Conservation (phyloP, 2,113 vertebrate species). For the Halichoeres trimaculatus region DNA sequence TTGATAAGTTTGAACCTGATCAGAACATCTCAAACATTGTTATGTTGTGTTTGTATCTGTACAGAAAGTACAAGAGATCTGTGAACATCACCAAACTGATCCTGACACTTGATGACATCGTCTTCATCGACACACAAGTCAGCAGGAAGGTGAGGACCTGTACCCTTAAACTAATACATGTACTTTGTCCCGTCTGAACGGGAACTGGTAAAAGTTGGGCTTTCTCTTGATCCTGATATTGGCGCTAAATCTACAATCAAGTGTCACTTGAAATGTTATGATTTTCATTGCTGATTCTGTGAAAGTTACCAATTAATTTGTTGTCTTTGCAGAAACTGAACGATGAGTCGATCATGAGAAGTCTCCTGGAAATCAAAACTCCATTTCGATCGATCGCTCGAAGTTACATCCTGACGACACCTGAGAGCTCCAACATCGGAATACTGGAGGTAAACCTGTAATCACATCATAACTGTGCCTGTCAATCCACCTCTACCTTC, state of each 20-base stretch:
- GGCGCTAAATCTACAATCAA: too few species aligned
- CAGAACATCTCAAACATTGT: too few species aligned
- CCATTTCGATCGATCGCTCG: constrained; percentile 57
- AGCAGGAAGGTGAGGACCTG: constrained; percentile 65
- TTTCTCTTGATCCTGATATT: too few species aligned
- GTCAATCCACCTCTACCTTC: background rate
- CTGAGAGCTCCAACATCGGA: constrained; percentile 75
- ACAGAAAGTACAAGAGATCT: constrained; percentile 79
- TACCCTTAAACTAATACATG: too few species aligned
- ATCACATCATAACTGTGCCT: too few species aligned
- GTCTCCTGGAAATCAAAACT: constrained; percentile 74
- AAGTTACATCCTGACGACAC: constrained; percentile 72
- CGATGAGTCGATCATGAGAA: constrained; percentile 73
- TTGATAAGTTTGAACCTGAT: too few species aligned
- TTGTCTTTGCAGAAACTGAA: constrained; percentile 67
- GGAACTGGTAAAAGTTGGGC: too few species aligned
- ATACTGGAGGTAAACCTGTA: constrained; percentile 76
- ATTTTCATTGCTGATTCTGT: background rate
- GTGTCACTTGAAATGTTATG: background rate
- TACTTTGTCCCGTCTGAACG: too few species aligned
- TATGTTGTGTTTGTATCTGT: background rate
- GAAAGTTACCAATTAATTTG: background rate
- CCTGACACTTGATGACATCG: constrained; percentile 84
- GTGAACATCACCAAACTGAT: constrained; percentile 77
- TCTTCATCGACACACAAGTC: constrained; percentile 85